A percentile compares a stretch with the other conserved stretches of the same genome.
phyloP scores from a whole-genome alignment of 1,140 invertebrate species.

The Parapsyche elsis region DNA sequence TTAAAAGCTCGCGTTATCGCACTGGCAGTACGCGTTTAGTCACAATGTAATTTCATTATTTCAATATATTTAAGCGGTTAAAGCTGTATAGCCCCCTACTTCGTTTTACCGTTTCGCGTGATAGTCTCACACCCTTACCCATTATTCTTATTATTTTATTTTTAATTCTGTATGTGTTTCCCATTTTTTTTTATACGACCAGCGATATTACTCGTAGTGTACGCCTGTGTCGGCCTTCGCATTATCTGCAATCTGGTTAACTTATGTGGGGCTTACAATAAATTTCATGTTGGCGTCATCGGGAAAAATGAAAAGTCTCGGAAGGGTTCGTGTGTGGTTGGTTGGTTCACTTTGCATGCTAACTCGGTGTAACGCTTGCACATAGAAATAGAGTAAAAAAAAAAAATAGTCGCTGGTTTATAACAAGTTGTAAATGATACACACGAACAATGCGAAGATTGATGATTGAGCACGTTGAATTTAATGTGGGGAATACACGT shows the following conservation, averaged over 20 bases:
- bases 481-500: too few species aligned
- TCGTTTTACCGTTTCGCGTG: too few species aligned
- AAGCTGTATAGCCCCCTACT: too few species aligned
- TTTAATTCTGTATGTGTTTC: too few species aligned
- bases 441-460: slow-evolving; percentile 11
- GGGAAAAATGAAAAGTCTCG: slow-evolving; percentile 20
- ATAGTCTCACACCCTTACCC: too few species aligned
- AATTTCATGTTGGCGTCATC: slow-evolving; percentile 35
- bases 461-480: background rate
- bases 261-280: slow-evolving; percentile 27
- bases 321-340: slow-evolving; percentile 1
- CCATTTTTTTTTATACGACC: background rate
- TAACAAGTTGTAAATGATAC: slow-evolving; percentile 9
- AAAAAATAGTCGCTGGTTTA: background rate
- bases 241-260: slow-evolving; percentile 31
- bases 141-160: too few species aligned
- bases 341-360: slow-evolving; percentile 26
- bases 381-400: background rate
- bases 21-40: too few species aligned
- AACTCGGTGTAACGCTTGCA: background rate
- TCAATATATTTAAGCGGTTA: too few species aligned
- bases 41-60: too few species aligned
- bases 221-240: background rate
- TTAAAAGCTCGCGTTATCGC: too few species aligned
- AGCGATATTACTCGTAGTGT: background rate